Evolutionary conservation across 2,888 invertebrate species (phyloP).

Genomic region (Alentia gelatinosa): DNA sequence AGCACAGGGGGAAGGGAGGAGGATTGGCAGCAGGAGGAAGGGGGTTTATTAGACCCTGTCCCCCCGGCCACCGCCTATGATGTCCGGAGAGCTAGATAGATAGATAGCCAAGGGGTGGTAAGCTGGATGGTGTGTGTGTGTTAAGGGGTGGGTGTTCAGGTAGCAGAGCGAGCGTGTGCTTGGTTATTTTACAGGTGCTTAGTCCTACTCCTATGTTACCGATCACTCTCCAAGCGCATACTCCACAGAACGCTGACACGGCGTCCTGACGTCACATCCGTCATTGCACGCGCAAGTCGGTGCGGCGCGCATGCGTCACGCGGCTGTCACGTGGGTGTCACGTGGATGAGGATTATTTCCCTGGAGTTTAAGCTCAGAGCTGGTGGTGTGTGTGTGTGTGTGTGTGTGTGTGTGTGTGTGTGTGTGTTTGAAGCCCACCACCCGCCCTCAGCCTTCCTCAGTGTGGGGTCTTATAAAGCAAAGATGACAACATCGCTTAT

Average conservation of each 20-base stretch:
- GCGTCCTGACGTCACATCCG: neutral
- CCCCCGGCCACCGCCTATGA: neutral
- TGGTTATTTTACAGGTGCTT: neutral
- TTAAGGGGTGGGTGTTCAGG: too few relatives aligned
- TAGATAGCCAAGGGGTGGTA: neutral
- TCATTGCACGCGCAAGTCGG: neutral
- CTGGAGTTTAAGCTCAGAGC: neutral
- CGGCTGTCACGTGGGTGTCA: neutral
- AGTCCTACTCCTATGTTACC: neutral
- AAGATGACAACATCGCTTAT: neutral
- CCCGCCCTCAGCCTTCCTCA: neutral
- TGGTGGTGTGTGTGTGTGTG: too few relatives aligned
- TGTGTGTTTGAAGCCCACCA: neutral
- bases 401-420: too few relatives aligned
- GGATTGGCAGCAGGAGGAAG: neutral
- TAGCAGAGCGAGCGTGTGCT: neutral
- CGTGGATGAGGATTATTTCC: conserved; percentile 18
- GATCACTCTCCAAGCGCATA: neutral
- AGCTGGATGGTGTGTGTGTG: too few relatives aligned
- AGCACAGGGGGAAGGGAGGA: neutral
- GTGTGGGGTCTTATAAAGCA: neutral
- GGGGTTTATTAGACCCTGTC: neutral
- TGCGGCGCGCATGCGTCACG: neutral
- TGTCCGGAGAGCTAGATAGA: neutral
- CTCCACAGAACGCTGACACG: neutral